Conservation (phyloP, 2,888 invertebrate genomes). For the Tethea ocularis region DNA sequence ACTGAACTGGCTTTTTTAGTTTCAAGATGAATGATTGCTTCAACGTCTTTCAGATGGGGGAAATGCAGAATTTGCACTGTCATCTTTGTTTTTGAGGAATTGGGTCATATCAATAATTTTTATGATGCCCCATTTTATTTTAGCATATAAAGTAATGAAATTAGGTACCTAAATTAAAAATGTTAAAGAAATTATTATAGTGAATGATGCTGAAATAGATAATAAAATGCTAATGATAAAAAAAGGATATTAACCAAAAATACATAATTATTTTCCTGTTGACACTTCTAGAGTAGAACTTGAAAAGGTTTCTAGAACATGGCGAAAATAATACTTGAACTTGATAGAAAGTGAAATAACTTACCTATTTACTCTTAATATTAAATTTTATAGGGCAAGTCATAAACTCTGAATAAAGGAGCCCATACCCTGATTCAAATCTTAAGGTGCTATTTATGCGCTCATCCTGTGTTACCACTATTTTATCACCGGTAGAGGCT, state of each 20-base stretch:
- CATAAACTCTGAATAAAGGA: constrained; percentile 32
- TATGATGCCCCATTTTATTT: background rate
- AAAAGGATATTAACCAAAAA: too few relatives aligned
- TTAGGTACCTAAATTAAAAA: too few relatives aligned
- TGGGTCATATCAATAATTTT: constrained; percentile 13
- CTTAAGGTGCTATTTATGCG: constrained; percentile 41
- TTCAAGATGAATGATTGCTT: constrained; percentile 67
- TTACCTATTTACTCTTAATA: constrained; percentile 18
- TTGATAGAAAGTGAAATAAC: constrained; percentile 11
- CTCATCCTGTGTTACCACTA: constrained; percentile 31
- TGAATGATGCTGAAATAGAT: background rate
- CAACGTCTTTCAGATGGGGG: constrained; percentile 30
- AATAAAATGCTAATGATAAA: too few relatives aligned
- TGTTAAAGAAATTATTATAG: too few relatives aligned
- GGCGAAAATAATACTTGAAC: background rate
- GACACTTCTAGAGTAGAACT: too few relatives aligned
- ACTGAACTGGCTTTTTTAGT: constrained; percentile 66
- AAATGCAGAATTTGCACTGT: constrained; percentile 12
- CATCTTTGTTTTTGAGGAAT: constrained; percentile 16
- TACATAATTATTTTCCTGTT: too few relatives aligned
- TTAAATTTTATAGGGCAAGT: constrained; percentile 31
- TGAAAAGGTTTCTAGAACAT: too few relatives aligned
- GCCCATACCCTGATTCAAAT: constrained; percentile 37
- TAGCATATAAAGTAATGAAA: background rate
- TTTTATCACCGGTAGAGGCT: constrained; percentile 34